phyloP scores from a whole-genome alignment of 2,888 invertebrate species.

The Odontomyia ornata region DNA sequence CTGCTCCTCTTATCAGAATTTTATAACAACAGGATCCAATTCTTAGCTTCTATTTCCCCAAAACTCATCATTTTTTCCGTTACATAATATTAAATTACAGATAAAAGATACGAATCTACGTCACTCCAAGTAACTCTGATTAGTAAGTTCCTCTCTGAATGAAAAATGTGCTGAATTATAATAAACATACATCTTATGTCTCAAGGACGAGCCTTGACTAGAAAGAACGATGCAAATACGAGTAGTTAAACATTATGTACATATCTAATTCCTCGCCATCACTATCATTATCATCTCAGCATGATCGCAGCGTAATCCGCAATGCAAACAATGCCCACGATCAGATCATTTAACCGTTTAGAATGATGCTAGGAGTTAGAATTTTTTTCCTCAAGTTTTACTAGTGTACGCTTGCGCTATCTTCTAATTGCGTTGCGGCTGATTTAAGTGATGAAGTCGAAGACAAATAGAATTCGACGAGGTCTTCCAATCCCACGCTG shows the following conservation, averaged over 20 bases:
- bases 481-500: conserved; percentile 19
- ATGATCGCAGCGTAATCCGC: background rate
- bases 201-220: background rate
- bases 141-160: no score
- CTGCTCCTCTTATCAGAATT: no score
- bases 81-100: no score
- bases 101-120: no score
- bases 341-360: background rate
- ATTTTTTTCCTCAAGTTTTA: background rate
- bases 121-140: no score
- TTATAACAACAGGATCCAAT: no score
- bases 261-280: background rate
- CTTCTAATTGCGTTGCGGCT: conserved; percentile 26
- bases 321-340: background rate
- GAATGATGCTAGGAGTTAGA: background rate
- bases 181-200: no score
- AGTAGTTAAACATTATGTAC: background rate
- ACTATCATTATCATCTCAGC: background rate
- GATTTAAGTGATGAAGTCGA: conserved; percentile 15
- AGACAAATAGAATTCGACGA: conserved; percentile 5
- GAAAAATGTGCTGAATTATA: no score
- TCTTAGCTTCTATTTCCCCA: no score
- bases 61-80: no score
- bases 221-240: background rate
- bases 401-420: background rate